Conservation (phyloP, 1,140 invertebrate species). For the Caerostris darwini region DNA sequence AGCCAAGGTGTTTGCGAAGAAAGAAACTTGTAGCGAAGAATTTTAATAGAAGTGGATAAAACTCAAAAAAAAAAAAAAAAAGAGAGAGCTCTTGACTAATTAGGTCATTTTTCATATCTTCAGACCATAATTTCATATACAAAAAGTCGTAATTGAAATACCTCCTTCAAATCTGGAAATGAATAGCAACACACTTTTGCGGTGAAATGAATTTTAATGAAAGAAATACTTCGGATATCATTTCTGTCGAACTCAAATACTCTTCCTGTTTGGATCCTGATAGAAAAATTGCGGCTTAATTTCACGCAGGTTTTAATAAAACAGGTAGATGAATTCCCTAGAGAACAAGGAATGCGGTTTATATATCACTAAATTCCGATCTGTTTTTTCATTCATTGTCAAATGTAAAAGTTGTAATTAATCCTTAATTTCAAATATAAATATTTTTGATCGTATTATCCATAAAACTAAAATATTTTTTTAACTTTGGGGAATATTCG, state of each 20-base stretch:
- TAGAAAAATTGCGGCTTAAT: neutral
- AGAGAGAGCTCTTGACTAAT: neutral
- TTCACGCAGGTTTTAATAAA: neutral
- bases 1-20: constrained; percentile 5
- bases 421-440: neutral
- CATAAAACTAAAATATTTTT: too few species aligned
- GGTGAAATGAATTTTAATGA: neutral
- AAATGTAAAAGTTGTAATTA: neutral
- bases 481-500: too few species aligned
- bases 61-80: neutral
- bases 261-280: neutral
- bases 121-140: neutral
- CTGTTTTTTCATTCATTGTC: neutral
- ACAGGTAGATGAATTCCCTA: neutral
- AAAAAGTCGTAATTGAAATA: neutral
- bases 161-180: neutral
- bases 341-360: neutral
- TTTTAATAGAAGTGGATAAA: neutral
- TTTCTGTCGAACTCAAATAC: neutral
- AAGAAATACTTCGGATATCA: neutral
- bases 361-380: neutral
- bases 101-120: neutral
- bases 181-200: neutral
- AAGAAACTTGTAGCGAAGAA: constrained; percentile 9
- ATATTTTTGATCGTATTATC: too few species aligned